Base-by-base conservation (phyloP, 2,797 vertebrate genomes). In the Ctenopoma kingsleyae region DNA sequence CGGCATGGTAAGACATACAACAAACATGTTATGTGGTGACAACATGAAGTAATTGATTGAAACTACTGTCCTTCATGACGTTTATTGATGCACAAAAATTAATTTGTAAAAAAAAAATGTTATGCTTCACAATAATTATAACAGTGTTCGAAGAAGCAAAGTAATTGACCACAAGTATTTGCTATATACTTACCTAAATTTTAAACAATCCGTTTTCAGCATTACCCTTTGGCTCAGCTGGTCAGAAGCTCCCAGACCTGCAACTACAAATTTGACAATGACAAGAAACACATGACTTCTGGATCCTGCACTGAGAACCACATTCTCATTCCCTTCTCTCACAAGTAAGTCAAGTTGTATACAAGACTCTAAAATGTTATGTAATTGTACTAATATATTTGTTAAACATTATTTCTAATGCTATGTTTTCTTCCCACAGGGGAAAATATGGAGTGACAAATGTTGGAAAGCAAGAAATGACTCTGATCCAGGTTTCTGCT, bases 221-320 rank as follows among this genome's bases (percentile, higher is more conserved):
- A 93, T 73, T 88, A 74, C 48, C 95, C 95, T 0, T 87, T 97
- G 67, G 93, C 96, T 62, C 91, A 93, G 51, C 82, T 97, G 89
- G 74, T 98, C 71, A 93, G 88, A 79, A 99, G 97, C 91, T 95
- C 90, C 67, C 98, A 99, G 79, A 92, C 93, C 56, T 99, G 98
- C 81, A 95, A 94, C 82, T 99, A 99, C 84, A 95, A 87, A 63
- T 95, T 99, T 86, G 96, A 99, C 76, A 86, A 94, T 56, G 94
- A 90, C 75, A 93, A 91, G 77, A 96, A 94, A 77, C 96, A 98
- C 32, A 92, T 98, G 83, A 95, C 92, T 43, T 96, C 94, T 68
- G 97, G 78, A 9, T 87, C 89, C 71, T 99, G 98, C 86, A 94
- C 79, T 69, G 98, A 99, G 83, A 95, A 96, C 1, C 97, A 99